Base-by-base conservation (phyloP, 2,113 vertebrate genomes). In the Sorex araneus region DNA sequence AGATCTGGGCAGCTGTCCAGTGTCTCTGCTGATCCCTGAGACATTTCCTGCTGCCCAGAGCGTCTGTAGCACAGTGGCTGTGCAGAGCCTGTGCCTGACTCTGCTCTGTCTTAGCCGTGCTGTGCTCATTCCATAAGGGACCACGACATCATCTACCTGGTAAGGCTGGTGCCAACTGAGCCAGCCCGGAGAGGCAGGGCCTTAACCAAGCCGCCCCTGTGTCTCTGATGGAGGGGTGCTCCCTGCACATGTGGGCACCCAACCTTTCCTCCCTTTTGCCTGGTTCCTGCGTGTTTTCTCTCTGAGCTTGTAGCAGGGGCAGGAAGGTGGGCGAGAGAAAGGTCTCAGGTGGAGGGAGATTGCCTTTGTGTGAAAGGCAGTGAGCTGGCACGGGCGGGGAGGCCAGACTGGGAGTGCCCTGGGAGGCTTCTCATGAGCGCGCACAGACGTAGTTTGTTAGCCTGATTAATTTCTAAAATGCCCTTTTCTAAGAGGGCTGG, bases 361-460 rank as follows among this genome's bases (percentile, higher is more conserved):
- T 73, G 43, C 43, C 50, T 95, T 87, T 73, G 79, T 63, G 70
- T 69, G 36, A 50, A 90, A 82, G 69, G 32, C 36, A 66, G 76
- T 66, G 63, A 50, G 4, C 19, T 0, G 1, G 63, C 21, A 34
- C 73, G 45, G 40, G 36, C 32, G 21, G 92, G 19, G 21, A 47
- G 34, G 3, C 15, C 1, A 9, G 71, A 11, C 21, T 21, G 70
- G n/a, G 57, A 12, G 16, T 0, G 0, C 36, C 32, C n/a, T 10
- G 34, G 67, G 43, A n/a, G 25, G 32, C 15, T 78, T 90, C 73
- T 94, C n/a, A 0, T 84, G 21, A 54, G 70, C 23, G 70, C 23
- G 66, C 43, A 7, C 6, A 64, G 67, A 43, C 23, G 19, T 23
- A 60, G 67, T 30, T 74, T 63, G 18, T 43, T 71, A 64, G 70